These are phyloP conservation scores for Taeniopygia guttata DNA, from an alignment of 2,797 vertebrate species.

Conservation along the genomic window DNA sequence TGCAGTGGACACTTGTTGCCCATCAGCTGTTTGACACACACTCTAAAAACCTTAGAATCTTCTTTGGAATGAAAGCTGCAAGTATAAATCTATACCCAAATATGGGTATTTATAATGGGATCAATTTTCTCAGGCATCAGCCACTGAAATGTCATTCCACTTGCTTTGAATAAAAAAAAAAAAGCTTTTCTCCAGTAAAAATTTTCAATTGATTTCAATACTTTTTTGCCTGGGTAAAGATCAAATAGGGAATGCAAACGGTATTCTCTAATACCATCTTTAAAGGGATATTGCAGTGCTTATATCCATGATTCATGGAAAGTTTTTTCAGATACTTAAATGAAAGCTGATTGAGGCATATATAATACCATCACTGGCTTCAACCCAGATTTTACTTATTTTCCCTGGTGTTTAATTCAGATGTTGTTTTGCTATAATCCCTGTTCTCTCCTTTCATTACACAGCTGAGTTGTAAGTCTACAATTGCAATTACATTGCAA, in stretches of 20 bases:
- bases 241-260: neutral
- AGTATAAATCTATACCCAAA: neutral
- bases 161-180: constrained; percentile 8
- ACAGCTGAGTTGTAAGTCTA: constrained; percentile 18
- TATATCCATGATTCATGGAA: neutral
- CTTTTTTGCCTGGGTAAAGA: neutral
- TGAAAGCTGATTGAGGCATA: neutral
- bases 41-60: neutral
- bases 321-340: neutral
- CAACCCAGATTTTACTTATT: neutral
- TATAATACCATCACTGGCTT: neutral
- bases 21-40: neutral
- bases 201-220: neutral
- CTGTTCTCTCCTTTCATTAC: constrained; percentile 12
- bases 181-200: neutral
- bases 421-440: neutral
- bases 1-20: neutral
- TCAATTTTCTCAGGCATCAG: neutral
- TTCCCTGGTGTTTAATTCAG: neutral
- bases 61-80: neutral
- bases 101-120: neutral
- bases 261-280: neutral
- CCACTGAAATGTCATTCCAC: neutral
- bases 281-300: neutral
- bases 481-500: constrained; percentile 43